A percentile compares a stretch with the other conserved stretches of the same genome.
Evolutionary conservation across 53 echinoderm and acorn worm species (phyloP).

Genomic region (Stichopus horrens): DNA sequence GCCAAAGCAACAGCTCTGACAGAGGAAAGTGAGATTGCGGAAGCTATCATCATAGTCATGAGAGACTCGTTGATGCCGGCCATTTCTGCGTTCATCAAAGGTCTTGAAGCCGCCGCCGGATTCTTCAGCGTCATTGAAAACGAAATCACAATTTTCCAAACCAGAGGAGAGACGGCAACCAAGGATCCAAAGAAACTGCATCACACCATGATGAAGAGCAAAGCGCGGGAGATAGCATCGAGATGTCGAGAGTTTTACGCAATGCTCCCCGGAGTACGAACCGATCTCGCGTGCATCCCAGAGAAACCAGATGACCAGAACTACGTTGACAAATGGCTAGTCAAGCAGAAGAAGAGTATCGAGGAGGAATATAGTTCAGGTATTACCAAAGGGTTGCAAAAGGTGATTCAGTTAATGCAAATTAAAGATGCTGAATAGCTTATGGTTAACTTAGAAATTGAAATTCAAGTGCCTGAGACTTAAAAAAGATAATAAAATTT

Average conservation of each 20-base stretch:
- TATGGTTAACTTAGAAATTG: too few species aligned
- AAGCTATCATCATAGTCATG: neutral
- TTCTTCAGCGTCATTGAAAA: neutral
- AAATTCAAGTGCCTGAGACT: too few species aligned
- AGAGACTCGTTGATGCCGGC: neutral
- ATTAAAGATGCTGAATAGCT: neutral
- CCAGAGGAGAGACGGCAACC: neutral
- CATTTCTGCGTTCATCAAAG: neutral
- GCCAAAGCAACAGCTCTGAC: neutral
- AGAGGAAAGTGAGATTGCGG: neutral
- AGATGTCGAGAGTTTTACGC: neutral
- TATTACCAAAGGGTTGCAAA: neutral
- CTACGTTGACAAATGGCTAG: constrained; percentile 28
- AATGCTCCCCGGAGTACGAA: neutral
- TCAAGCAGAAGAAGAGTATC: neutral
- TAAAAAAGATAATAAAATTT: too few species aligned
- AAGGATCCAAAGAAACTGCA: neutral
- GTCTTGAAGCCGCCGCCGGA: neutral
- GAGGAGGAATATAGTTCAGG: neutral
- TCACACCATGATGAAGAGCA: neutral
- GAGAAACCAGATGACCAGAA: neutral
- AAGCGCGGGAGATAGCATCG: constrained; percentile 13
- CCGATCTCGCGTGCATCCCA: constrained; percentile 19
- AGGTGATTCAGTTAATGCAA: neutral
- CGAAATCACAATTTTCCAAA: neutral